phyloP scores from a whole-genome alignment of 2,797 vertebrate genomes.

The Scolopax bukidnonensis region DNA sequence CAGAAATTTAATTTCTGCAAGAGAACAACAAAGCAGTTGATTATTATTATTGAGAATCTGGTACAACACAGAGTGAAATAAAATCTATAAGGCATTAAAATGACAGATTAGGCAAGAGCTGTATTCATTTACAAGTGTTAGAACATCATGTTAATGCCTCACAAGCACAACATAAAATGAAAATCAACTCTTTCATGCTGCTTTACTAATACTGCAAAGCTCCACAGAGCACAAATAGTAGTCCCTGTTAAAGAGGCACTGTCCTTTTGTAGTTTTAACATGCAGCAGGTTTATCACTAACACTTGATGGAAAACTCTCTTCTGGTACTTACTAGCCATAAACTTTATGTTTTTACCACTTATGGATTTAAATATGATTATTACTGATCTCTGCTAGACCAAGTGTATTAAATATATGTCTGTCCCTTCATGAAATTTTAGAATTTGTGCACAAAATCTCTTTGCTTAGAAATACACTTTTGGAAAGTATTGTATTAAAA shows the following conservation, averaged over 20 bases:
- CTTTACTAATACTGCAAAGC: constrained; percentile 81
- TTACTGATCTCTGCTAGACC: constrained; percentile 3
- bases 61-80: constrained; percentile 95
- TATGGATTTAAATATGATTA: constrained; percentile 36
- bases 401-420: not conserved
- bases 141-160: constrained; percentile 96
- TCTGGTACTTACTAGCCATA: not conserved
- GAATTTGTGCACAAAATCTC: not conserved
- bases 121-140: constrained; percentile 99
- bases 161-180: constrained; percentile 94
- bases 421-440: not conserved
- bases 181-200: constrained; percentile 89
- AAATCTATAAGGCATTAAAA: constrained; percentile 99
- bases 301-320: constrained; percentile 47
- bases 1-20: constrained; percentile 97
- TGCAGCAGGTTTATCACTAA: constrained; percentile 57
- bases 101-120: constrained; percentile 95
- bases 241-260: constrained; percentile 74
- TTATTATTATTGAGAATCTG: constrained; percentile 99
- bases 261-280: constrained; percentile 69
- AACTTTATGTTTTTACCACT: constrained; percentile 3
- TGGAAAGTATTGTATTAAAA: not conserved
- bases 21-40: constrained; percentile 95
- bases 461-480: not conserved
- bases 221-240: constrained; percentile 74